A percentile compares a stretch with the other conserved stretches of the same genome.
Evolutionary conservation across 1,140 invertebrate genomes (phyloP).

Genomic region (Bombus picipes): DNA sequence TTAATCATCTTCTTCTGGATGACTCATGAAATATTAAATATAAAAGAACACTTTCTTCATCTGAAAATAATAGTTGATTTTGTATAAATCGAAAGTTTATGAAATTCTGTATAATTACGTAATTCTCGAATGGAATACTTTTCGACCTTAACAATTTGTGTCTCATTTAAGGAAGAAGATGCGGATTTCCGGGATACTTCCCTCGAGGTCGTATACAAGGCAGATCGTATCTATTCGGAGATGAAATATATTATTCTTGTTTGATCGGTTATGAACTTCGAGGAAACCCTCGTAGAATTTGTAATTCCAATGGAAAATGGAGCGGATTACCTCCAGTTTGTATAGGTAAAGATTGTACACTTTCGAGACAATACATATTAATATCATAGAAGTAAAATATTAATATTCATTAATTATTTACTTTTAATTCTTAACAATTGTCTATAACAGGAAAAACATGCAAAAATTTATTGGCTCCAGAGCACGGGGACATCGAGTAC

Average conservation of each 20-base stretch:
- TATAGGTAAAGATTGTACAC: conserved; percentile 73
- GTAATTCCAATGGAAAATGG: conserved; percentile 83
- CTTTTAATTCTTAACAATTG: not conserved
- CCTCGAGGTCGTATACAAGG: conserved; percentile 83
- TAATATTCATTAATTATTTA: not conserved
- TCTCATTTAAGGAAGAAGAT: conserved; percentile 77
- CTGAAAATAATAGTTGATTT: too few relatives aligned
- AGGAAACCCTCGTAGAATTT: conserved; percentile 80
- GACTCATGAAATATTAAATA: not conserved
- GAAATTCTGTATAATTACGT: too few relatives aligned
- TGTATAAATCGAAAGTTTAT: too few relatives aligned
- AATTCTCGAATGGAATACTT: not conserved
- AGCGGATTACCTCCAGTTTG: conserved; percentile 80
- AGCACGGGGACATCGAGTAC: conserved; percentile 78
- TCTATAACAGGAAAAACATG: conserved; percentile 74
- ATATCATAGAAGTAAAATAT: not conserved
- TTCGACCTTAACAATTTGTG: not conserved
- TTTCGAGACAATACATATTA: not conserved
- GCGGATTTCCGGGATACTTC: conserved; percentile 85
- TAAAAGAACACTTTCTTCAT: not conserved
- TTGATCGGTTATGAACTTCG: conserved; percentile 82
- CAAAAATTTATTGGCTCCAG: conserved; percentile 77
- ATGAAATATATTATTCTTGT: conserved; percentile 83
- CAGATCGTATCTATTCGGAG: conserved; percentile 82
- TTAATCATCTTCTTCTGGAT: not conserved